A percentile compares a stretch with the other conserved stretches of the same genome.
Evolutionary conservation across 30 jellyfish, hydroid and myxozoan species (phyloP).

Genomic region (Turritopsis rubra): DNA sequence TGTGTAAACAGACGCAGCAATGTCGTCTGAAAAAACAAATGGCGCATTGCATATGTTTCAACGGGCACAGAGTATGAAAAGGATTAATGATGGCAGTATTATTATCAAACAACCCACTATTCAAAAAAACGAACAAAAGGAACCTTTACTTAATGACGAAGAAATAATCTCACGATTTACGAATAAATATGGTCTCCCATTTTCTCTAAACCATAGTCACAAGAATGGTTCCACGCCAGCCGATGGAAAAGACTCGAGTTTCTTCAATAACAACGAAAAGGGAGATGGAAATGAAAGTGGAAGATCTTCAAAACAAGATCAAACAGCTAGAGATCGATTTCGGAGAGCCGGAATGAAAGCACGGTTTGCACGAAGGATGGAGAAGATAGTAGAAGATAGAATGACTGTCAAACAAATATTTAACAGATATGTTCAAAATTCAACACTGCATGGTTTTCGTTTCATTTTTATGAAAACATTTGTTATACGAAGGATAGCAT

Average conservation of each 20-base stretch:
- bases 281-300: not conserved
- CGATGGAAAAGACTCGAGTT: not conserved
- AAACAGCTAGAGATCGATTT: slow-evolving; percentile 68
- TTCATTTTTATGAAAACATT: slow-evolving; percentile 92
- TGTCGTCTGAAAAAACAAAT: slow-evolving; percentile 5
- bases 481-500: slow-evolving; percentile 69
- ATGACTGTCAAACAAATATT: slow-evolving; percentile 87
- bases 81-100: slow-evolving; percentile 28
- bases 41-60: slow-evolving; percentile 21
- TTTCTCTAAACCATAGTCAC: slow-evolving; percentile 27
- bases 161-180: slow-evolving; percentile 3
- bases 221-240: slow-evolving; percentile 2
- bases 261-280: not conserved
- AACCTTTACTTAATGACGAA: slow-evolving; percentile 7
- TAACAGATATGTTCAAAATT: slow-evolving; percentile 76
- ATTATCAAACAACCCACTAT: slow-evolving; percentile 14
- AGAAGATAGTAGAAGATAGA: slow-evolving; percentile 87
- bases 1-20: not conserved
- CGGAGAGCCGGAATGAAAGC: slow-evolving; percentile 99
- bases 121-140: slow-evolving; percentile 19
- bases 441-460: slow-evolving; percentile 97
- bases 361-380: slow-evolving; percentile 84
- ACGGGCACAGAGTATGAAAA: slow-evolving; percentile 36
- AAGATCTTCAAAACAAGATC: not conserved
- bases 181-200: slow-evolving; percentile 31